phyloP scores from a whole-genome alignment of 2,888 invertebrate species.

The Monopis laevigella region DNA sequence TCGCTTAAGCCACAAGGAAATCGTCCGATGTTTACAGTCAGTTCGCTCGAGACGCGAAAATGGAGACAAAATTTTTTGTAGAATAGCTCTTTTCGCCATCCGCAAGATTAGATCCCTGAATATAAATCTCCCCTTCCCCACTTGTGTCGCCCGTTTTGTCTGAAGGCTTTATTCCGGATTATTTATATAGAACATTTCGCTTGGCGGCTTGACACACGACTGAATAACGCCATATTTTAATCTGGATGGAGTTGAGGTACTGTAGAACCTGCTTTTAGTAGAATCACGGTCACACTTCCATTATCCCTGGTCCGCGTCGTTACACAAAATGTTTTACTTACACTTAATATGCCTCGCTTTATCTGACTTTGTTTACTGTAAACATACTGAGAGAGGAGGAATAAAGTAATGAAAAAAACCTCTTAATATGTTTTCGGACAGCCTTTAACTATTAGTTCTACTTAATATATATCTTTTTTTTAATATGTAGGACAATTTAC shows the following conservation, averaged over 20 bases:
- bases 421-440: no score
- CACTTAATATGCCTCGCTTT: no score
- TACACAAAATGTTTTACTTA: no score
- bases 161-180: slow-evolving; percentile 49
- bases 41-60: slow-evolving; percentile 30
- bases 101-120: slow-evolving; percentile 61
- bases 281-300: slow-evolving; percentile 9
- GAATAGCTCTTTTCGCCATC: slow-evolving; percentile 56
- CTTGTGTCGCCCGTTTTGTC: slow-evolving; percentile 24
- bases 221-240: slow-evolving; percentile 14
- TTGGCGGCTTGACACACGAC: slow-evolving; percentile 15
- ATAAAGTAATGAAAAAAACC: no score
- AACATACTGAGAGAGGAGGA: no score
- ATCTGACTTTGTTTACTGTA: no score
- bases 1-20: slow-evolving; percentile 29
- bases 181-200: slow-evolving; percentile 29
- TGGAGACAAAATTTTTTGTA: slow-evolving; percentile 38
- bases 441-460: no score
- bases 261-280: slow-evolving; percentile 9
- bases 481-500: no score
- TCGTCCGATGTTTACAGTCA: slow-evolving; percentile 36
- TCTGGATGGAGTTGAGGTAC: slow-evolving; percentile 6
- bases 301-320: background rate
- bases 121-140: slow-evolving; percentile 55
- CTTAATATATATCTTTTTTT: no score